Evolutionary conservation across 2,113 vertebrate species (phyloP).

Genomic region (Hypocryptadius cinnamomeus): DNA sequence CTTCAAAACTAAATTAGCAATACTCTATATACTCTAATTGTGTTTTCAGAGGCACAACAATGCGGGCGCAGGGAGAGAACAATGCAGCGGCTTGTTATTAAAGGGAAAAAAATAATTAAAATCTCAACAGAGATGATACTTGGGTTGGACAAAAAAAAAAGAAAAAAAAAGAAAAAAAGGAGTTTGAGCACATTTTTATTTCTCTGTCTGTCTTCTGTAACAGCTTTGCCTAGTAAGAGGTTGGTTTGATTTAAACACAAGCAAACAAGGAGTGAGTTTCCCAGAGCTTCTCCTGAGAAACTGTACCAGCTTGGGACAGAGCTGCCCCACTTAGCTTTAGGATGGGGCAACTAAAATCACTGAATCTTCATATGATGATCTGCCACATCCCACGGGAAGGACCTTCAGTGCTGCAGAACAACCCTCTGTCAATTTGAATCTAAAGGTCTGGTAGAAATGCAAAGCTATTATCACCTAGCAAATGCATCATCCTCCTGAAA

Average conservation of each 20-base stretch:
- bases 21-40: conserved; percentile 11
- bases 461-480: conserved; percentile 51
- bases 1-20: conserved; percentile 49
- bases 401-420: neutral
- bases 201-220: neutral
- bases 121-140: neutral
- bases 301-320: neutral
- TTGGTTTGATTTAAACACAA: neutral
- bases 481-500: conserved; percentile 16
- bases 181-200: neutral
- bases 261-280: neutral
- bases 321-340: neutral
- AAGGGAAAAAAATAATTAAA: conserved; percentile 40
- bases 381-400: neutral
- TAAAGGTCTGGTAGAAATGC: neutral
- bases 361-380: neutral
- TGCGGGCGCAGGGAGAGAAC: neutral
- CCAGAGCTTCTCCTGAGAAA: neutral
- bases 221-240: neutral
- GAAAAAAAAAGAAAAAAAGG: neutral
- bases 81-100: neutral
- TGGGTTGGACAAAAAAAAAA: neutral
- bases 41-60: neutral
- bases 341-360: neutral
- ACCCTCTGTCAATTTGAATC: neutral